Percentiles rank a stretch among this genome's conserved stretches.
phyloP scores from a whole-genome alignment of 2,797 vertebrate species.

The Chromis chromis region DNA sequence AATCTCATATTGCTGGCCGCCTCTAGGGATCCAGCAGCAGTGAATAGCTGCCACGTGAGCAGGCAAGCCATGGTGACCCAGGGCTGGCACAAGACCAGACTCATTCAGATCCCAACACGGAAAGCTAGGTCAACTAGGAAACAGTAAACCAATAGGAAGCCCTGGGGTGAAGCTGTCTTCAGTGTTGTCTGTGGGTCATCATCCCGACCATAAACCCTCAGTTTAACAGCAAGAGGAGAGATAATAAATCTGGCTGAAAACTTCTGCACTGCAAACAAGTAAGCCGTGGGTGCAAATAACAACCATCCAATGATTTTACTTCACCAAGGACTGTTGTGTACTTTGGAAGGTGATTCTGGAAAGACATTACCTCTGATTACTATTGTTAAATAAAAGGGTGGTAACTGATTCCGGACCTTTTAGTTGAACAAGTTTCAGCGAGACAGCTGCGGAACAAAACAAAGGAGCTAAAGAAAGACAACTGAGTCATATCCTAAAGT shows the following conservation, averaged over 20 bases:
- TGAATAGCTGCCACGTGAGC: conserved; percentile 54
- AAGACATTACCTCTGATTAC: background rate
- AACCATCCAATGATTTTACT: background rate
- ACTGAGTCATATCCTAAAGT: background rate
- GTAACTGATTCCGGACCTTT: too few relatives aligned
- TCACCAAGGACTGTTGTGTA: too few relatives aligned
- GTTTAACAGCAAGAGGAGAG: conserved; percentile 14
- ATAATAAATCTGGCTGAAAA: conserved; percentile 3
- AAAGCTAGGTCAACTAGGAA: conserved; percentile 62
- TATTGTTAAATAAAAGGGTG: too few relatives aligned
- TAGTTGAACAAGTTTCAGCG: background rate
- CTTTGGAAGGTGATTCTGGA: too few relatives aligned
- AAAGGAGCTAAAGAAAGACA: background rate
- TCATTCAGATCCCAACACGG: conserved; percentile 47
- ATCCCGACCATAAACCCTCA: conserved; percentile 13
- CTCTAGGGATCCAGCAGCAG: conserved; percentile 19
- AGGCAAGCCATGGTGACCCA: conserved; percentile 36
- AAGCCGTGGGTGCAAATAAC: background rate
- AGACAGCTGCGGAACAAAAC: background rate
- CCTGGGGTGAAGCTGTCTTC: conserved; percentile 29
- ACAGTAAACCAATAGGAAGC: conserved; percentile 43
- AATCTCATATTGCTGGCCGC: conserved; percentile 19
- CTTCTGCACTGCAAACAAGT: conserved; percentile 5
- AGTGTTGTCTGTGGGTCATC: conserved; percentile 28
- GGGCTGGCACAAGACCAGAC: conserved; percentile 56